Conservation (phyloP, 2,888 invertebrate species). For the Protodeltote pygarga region DNA sequence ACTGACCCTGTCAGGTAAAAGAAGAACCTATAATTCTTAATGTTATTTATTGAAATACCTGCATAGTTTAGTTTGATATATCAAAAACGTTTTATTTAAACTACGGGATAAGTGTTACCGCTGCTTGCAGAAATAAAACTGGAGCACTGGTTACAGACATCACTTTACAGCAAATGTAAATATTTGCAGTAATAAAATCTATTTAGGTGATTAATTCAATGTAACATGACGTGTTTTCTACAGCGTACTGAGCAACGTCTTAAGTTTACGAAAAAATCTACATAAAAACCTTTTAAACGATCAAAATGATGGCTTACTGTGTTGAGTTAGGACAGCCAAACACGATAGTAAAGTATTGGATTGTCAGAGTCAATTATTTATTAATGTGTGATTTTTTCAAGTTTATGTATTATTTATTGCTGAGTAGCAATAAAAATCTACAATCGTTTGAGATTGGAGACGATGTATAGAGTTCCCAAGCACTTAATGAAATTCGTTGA, state of each 20-base stretch:
- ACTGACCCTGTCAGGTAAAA: not conserved
- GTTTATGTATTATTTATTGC: constrained; percentile 20
- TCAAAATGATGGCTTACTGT: constrained; percentile 45
- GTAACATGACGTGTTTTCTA: constrained; percentile 64
- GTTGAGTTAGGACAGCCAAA: constrained; percentile 50
- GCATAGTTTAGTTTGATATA: constrained; percentile 7
- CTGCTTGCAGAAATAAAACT: constrained; percentile 54
- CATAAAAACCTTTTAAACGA: constrained; percentile 49
- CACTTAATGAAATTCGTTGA: no score
- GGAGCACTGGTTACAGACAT: constrained; percentile 57
- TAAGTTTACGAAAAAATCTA: constrained; percentile 40
- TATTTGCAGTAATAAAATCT: constrained; percentile 79
- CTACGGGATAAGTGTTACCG: constrained; percentile 29
- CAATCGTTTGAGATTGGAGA: no score
- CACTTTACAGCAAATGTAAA: constrained; percentile 72
- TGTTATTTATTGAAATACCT: no score
- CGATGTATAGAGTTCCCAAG: no score
- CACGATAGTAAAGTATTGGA: constrained; percentile 30
- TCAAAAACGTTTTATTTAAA: constrained; percentile 24
- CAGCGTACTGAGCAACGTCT: constrained; percentile 40
- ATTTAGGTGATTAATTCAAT: constrained; percentile 77
- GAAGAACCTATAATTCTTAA: no score
- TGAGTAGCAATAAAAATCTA: not conserved
- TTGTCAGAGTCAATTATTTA: constrained; percentile 36
- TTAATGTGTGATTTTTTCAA: constrained; percentile 40